phyloP scores from a whole-genome alignment of 2,888 invertebrate species.

The Orthosia cruda region DNA sequence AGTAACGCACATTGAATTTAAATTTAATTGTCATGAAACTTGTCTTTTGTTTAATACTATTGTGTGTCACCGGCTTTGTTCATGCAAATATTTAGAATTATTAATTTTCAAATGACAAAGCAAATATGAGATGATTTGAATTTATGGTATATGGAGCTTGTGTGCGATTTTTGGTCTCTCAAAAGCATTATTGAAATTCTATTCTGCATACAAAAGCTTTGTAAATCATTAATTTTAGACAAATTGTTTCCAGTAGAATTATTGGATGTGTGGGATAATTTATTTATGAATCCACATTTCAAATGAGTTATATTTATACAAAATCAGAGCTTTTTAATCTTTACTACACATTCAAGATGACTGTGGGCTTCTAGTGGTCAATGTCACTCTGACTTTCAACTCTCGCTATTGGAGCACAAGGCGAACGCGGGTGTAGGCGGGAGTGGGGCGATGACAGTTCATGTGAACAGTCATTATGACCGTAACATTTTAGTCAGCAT shows the following conservation, averaged over 20 bases:
- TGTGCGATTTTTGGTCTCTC: background rate
- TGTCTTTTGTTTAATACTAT: slow-evolving; percentile 9
- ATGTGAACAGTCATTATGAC: too few relatives aligned
- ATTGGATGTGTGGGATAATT: background rate
- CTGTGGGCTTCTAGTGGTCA: too few relatives aligned
- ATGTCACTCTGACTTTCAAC: too few relatives aligned
- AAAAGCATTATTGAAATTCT: background rate
- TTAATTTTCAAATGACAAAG: slow-evolving; percentile 28
- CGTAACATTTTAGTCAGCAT: too few relatives aligned
- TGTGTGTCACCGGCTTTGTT: slow-evolving; percentile 29
- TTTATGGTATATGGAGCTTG: background rate
- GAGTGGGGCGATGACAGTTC: too few relatives aligned
- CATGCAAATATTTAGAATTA: slow-evolving; percentile 39
- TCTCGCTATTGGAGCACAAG: too few relatives aligned
- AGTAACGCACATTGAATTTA: slow-evolving; percentile 29
- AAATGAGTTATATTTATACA: too few relatives aligned
- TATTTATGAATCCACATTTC: background rate
- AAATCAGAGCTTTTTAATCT: too few relatives aligned
- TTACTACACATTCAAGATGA: too few relatives aligned
- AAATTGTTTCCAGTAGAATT: background rate
- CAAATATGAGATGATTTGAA: slow-evolving; percentile 25
- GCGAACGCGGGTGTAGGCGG: too few relatives aligned
- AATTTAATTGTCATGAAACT: slow-evolving; percentile 48
- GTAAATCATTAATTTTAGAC: background rate
- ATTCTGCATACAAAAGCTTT: background rate